A percentile compares a stretch with the other conserved stretches of the same genome.
phyloP scores from a whole-genome alignment of 1,140 invertebrate species.

The Atta colombica region DNA sequence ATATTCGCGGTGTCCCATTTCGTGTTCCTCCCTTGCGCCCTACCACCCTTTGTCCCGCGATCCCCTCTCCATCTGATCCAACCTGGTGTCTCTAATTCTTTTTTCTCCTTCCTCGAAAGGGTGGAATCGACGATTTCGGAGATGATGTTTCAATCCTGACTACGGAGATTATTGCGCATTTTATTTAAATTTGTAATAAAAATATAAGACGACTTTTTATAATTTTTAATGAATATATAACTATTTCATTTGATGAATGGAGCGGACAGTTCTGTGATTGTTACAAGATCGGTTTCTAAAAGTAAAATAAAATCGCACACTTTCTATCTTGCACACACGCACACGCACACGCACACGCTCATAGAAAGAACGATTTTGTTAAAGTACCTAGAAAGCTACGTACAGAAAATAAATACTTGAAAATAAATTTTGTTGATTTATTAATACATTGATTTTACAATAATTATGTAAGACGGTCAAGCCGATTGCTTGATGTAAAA shows the following conservation, averaged over 20 bases:
- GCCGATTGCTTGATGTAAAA: too few species aligned
- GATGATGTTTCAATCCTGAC: background rate
- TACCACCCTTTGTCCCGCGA: background rate
- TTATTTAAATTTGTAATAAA: background rate
- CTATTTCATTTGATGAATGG: constrained; percentile 29
- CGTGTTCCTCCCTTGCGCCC: background rate
- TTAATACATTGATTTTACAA: too few species aligned
- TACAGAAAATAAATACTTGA: too few species aligned
- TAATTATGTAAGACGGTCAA: too few species aligned
- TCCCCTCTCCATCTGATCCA: background rate
- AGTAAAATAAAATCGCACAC: constrained; percentile 7
- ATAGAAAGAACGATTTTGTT: too few species aligned
- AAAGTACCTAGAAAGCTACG: too few species aligned
- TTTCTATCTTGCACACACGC: background rate
- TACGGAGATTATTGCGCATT: background rate
- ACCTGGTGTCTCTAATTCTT: background rate
- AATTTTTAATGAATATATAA: background rate
- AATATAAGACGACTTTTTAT: background rate
- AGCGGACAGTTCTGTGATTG: constrained; percentile 2
- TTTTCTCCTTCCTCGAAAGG: background rate
- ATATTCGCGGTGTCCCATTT: constrained; percentile 64
- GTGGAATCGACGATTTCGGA: constrained; percentile 23
- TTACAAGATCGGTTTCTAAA: background rate
- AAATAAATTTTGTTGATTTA: too few species aligned
- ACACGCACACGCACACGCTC: background rate